These are phyloP conservation scores for Bergia puertoricense DNA, from an alignment of 92 coral and sea anemone species.

Conservation along the genomic window DNA sequence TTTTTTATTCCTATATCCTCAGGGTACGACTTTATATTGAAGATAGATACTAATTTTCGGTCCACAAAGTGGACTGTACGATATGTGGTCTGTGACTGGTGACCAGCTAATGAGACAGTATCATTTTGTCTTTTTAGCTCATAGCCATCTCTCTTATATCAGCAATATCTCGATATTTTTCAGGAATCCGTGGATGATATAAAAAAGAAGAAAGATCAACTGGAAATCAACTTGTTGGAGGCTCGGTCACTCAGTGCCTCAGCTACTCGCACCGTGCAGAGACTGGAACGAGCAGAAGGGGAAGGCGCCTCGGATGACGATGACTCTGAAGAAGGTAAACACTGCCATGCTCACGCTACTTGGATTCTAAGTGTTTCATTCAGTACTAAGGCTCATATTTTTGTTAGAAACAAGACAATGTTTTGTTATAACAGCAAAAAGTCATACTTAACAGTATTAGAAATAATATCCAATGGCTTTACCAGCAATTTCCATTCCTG, in stretches of 20 bases:
- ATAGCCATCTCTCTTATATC: not conserved
- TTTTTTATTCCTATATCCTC: too few relatives aligned
- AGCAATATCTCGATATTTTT: not conserved
- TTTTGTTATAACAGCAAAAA: not conserved
- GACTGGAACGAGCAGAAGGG: conserved; percentile 77
- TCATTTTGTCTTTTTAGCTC: too few relatives aligned
- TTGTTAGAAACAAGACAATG: not conserved
- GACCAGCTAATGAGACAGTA: too few relatives aligned
- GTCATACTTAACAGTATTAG: too few relatives aligned
- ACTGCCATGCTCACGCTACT: not conserved
- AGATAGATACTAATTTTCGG: too few relatives aligned
- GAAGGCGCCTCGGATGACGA: conserved; percentile 92
- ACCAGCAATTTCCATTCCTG: not conserved
- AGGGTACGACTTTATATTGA: too few relatives aligned
- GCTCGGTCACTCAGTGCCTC: conserved; percentile 70
- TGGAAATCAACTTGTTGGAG: conserved; percentile 69
- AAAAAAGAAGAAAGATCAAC: conserved; percentile 74
- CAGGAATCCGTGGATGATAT: conserved; percentile 88
- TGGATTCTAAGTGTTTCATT: not conserved
- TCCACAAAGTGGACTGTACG: too few relatives aligned
- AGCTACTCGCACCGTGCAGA: conserved; percentile 76
- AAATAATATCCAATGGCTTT: not conserved
- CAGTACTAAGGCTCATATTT: not conserved
- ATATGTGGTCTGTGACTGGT: too few relatives aligned
- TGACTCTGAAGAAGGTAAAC: conserved; percentile 69